phyloP scores from a whole-genome alignment of 2,797 vertebrate genomes.

The Urophycis tenuis region DNA sequence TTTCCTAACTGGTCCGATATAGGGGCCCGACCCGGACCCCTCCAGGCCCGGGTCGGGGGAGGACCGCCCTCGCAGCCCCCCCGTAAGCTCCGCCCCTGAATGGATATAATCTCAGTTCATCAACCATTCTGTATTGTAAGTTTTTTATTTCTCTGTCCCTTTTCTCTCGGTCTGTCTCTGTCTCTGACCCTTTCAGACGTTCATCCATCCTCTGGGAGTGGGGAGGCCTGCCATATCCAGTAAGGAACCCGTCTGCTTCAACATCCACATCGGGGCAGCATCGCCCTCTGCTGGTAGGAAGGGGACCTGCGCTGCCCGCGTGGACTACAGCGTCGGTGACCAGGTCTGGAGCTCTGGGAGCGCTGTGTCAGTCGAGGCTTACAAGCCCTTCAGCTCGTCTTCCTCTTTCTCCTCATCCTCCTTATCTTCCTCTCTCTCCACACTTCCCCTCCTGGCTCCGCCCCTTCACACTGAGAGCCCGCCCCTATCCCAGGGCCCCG shows the following conservation, averaged over 20 bases:
- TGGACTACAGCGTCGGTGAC: background rate
- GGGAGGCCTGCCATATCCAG: rapidly evolving
- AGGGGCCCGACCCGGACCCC: too few species aligned
- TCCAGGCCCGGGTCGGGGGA: too few species aligned
- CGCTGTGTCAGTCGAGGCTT: background rate
- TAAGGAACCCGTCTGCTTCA: rapidly evolving
- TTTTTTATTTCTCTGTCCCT: background rate
- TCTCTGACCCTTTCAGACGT: constrained; percentile 22
- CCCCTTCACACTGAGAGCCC: background rate
- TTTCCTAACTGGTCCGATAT: too few species aligned
- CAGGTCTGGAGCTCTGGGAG: background rate
- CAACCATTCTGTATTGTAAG: background rate
- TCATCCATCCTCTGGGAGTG: constrained; percentile 26
- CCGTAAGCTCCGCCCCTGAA: too few species aligned
- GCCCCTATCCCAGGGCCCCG: background rate
- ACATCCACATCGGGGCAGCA: background rate
- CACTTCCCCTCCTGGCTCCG: background rate
- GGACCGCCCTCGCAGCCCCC: too few species aligned
- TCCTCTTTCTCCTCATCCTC: constrained; percentile 18
- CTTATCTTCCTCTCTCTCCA: constrained; percentile 6
- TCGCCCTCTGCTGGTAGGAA: constrained; percentile 28
- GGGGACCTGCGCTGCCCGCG: background rate
- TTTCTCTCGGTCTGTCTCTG: background rate
- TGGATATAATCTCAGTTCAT: background rate
- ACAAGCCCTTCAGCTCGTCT: background rate